Evolutionary conservation across 2,113 vertebrate species (phyloP).

Genomic region (Symphodus melops): DNA sequence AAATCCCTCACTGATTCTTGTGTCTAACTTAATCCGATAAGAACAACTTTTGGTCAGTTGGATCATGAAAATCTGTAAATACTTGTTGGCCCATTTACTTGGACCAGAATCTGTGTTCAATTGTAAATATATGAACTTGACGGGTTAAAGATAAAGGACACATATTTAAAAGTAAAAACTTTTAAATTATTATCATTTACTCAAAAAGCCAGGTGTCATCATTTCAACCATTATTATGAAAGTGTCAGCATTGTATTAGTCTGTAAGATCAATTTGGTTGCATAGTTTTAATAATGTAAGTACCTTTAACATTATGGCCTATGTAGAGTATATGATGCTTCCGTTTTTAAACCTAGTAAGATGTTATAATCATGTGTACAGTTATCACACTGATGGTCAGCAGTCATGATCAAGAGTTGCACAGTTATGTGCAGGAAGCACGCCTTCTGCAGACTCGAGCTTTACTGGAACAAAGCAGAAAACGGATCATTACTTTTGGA

Average conservation of each 20-base stretch:
- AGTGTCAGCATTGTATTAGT: not conserved
- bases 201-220: not conserved
- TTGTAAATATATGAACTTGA: not conserved
- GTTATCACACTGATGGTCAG: not conserved
- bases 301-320: no score
- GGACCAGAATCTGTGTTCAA: not conserved
- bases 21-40: not conserved
- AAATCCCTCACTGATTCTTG: no score
- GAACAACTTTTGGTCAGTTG: not conserved
- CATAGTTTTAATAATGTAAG: not conserved
- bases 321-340: not conserved
- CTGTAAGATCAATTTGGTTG: not conserved
- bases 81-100: not conserved
- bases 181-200: not conserved
- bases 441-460: not conserved
- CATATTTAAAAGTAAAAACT: no score
- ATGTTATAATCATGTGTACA: not conserved
- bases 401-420: slow-evolving; percentile 9
- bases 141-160: no score
- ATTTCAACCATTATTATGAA: not conserved
- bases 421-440: not conserved
- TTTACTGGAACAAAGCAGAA: not conserved
- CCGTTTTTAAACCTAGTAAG: no score
- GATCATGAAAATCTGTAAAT: not conserved
- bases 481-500: not conserved